Percentiles rank a stretch among this genome's conserved stretches.
Evolutionary conservation across 2,797 vertebrate genomes (phyloP).

Genomic region (Aeoliscus strigatus): DNA sequence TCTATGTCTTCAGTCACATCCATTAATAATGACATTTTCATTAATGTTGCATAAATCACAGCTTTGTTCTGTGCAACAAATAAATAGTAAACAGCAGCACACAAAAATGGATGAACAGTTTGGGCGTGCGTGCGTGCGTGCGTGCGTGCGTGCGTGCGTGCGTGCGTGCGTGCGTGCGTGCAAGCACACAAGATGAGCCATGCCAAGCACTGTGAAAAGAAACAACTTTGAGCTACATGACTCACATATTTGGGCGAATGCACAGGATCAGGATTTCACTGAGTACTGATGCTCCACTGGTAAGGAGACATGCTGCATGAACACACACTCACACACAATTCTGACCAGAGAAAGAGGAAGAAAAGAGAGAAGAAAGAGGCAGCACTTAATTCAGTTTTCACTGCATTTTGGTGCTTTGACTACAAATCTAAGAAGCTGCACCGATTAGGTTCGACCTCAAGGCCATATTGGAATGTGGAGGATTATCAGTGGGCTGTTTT

Average conservation of each 20-base stretch:
- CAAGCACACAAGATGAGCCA: slow-evolving; percentile 1
- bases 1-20: slow-evolving; percentile 47
- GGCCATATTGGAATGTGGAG: too few relatives aligned
- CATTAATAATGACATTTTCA: slow-evolving; percentile 66
- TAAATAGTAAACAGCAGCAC: slow-evolving; percentile 14
- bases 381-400: too few relatives aligned
- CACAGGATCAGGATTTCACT: slow-evolving; percentile 26
- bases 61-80: slow-evolving; percentile 30
- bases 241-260: slow-evolving; percentile 36
- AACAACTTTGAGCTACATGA: slow-evolving; percentile 35
- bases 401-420: slow-evolving; percentile 13
- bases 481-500: too few relatives aligned
- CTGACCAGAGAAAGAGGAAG: too few relatives aligned
- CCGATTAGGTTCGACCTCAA: too few relatives aligned
- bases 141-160: not conserved
- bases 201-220: slow-evolving; percentile 12
- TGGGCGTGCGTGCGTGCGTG: slow-evolving; percentile 1
- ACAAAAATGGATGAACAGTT: not conserved
- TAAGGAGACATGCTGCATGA: slow-evolving; percentile 33
- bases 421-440: not conserved
- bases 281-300: slow-evolving; percentile 20
- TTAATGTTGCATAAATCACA: slow-evolving; percentile 35
- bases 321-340: too few relatives aligned
- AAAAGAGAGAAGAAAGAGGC: too few relatives aligned
- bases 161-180: slow-evolving; percentile 3